These are phyloP conservation scores for Zele albiditarsus DNA, from an alignment of 2,888 invertebrate genomes.

Conservation along the genomic window DNA sequence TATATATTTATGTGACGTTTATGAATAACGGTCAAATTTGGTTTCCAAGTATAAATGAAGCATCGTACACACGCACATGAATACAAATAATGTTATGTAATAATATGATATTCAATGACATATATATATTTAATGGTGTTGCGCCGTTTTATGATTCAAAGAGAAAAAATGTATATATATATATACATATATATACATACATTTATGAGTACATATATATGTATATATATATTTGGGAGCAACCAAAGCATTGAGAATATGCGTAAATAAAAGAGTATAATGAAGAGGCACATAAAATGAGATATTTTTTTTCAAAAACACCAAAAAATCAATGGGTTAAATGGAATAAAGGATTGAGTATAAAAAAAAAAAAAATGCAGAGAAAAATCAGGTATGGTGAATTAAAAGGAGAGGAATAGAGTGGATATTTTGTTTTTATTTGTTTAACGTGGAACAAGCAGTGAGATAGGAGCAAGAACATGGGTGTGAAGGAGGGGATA, in stretches of 20 bases:
- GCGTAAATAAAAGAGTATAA: constrained; percentile 6
- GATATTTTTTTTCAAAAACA: neutral
- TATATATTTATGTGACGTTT: constrained; percentile 37
- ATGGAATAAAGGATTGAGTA: neutral
- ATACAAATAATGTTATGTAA: constrained; percentile 51
- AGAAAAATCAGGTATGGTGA: neutral
- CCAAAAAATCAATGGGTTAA: constrained; percentile 2
- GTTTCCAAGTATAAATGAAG: constrained; percentile 48
- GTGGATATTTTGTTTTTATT: neutral
- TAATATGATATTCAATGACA: constrained; percentile 59
- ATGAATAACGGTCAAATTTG: constrained; percentile 39
- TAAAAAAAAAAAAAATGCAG: neutral
- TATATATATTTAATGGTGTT: constrained; percentile 53
- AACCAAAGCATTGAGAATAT: constrained; percentile 17
- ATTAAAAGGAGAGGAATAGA: neutral
- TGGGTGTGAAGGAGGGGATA: neutral
- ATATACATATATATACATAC: too few species aligned
- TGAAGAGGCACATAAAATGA: constrained; percentile 1
- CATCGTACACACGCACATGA: constrained; percentile 58
- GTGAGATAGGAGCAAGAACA: neutral
- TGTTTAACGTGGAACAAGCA: neutral
- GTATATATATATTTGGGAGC: neutral
- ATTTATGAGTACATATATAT: neutral
- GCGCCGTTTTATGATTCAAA: constrained; percentile 29
- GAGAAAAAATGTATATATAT: too few species aligned